Conservation (phyloP, 2,113 vertebrate species). For the Oncorhynchus keta region DNA sequence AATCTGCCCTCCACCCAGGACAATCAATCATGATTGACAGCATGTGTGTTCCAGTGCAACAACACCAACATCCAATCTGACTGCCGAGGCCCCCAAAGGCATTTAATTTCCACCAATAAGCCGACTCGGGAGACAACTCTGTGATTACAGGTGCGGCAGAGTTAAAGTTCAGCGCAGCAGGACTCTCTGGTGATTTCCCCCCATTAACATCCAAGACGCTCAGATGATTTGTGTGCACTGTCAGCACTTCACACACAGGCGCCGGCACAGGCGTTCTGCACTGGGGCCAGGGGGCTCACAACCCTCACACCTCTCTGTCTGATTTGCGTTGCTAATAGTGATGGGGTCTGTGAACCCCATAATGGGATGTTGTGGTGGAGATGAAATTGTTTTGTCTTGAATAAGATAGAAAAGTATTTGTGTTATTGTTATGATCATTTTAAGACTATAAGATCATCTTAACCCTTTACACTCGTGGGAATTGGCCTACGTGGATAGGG, state of each 20-base stretch:
- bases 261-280: slow-evolving; percentile 58
- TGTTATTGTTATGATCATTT: too few relatives aligned
- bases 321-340: slow-evolving; percentile 52
- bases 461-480: too few relatives aligned
- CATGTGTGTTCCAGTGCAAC: slow-evolving; percentile 57
- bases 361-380: background rate
- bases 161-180: slow-evolving; percentile 61
- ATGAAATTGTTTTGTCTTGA: background rate
- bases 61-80: slow-evolving; percentile 66
- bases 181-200: slow-evolving; percentile 56
- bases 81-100: slow-evolving; percentile 50
- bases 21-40: slow-evolving; percentile 67
- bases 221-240: slow-evolving; percentile 67
- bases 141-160: slow-evolving; percentile 64
- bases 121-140: slow-evolving; percentile 51
- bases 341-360: slow-evolving; percentile 35
- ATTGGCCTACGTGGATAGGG: too few relatives aligned
- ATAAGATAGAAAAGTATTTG: too few relatives aligned
- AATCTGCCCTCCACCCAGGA: slow-evolving; percentile 63
- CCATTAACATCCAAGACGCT: slow-evolving; percentile 66
- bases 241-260: slow-evolving; percentile 62
- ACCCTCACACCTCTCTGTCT: slow-evolving; percentile 54
- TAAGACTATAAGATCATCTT: too few relatives aligned
- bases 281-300: slow-evolving; percentile 48
- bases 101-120: slow-evolving; percentile 60